Percentiles rank a stretch among this genome's conserved stretches.
phyloP scores from a whole-genome alignment of 2,888 invertebrate species.

The Polydrusus cervinus region DNA sequence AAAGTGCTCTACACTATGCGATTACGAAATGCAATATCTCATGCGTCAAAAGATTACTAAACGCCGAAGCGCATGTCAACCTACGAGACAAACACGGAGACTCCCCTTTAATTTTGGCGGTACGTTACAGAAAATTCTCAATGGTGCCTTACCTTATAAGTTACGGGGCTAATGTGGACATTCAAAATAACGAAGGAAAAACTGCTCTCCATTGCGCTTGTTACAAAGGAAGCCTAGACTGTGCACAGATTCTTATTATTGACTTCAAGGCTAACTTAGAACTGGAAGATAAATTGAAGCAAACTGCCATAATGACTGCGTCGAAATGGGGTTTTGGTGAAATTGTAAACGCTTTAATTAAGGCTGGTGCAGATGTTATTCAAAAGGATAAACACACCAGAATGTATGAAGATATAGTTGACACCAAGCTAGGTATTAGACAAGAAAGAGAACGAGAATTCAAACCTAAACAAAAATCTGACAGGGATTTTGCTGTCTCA shows the following conservation, averaged over 20 bases:
- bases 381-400: neutral
- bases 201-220: conserved; percentile 8
- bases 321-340: neutral
- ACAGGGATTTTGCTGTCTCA: neutral
- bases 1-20: conserved; percentile 9
- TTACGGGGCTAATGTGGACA: neutral
- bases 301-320: conserved; percentile 1
- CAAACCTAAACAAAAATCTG: neutral
- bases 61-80: neutral
- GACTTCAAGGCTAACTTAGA: neutral
- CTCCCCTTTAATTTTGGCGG: neutral
- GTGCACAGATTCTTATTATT: neutral
- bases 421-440: neutral
- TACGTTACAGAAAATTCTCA: too few species aligned
- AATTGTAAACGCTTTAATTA: neutral
- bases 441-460: neutral
- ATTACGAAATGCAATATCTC: neutral
- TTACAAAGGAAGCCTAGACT: neutral
- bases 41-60: neutral
- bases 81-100: neutral
- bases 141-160: neutral
- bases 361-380: neutral
- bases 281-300: neutral
- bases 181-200: conserved; percentile 8
- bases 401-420: neutral